Evolutionary conservation across 2,113 vertebrate genomes (phyloP), one percentile per base, ranked within the genome.

Genomic region (Mesitornis unicolor): DNA sequence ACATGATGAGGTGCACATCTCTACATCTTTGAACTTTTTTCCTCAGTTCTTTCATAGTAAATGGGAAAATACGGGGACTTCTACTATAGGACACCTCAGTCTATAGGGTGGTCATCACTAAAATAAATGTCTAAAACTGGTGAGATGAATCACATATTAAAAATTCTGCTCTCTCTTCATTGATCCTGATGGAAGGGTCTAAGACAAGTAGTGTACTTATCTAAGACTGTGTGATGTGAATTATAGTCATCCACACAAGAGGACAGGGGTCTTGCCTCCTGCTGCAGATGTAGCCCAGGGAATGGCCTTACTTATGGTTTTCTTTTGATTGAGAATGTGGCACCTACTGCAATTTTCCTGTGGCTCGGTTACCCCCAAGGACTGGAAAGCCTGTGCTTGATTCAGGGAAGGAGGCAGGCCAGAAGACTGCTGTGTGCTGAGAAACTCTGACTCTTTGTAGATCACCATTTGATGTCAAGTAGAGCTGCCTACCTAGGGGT

Each of bases 281-380:
- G 26, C 35, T 53, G 78, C 40, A 67, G 71, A 33, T 13, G 8
- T 0, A 77, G 65, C 35, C 8, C 43, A 47, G 43, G 42, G 28
- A 33, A 25, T 18, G 40, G 20, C 16, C 20, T 57, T 63, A 12
- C 24, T 43, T 35, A 45, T 2, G 25, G 14, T 40, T 47, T 47
- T 21, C 38, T 90, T 60, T 20, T 12, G 20, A 17, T 22, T 38
- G 35, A 74, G 21, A 67, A 28, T 24, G 80, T 18, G 21, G 38
- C 42, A 50, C 35, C 25, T 77, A 31, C 50, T 87, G 63, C 24
- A 51, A 1, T 51, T 83, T 70, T 33, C 14, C 22, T 5, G 29
- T 0, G 5, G 13, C 19, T 35, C 45, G 38, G 13, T 51, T 57
- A 48, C 38, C 10, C 8, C 51, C 0, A 0, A 48, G 26, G 59